phyloP scores from a whole-genome alignment of 2,113 vertebrate species.

The Centropus bengalensis region DNA sequence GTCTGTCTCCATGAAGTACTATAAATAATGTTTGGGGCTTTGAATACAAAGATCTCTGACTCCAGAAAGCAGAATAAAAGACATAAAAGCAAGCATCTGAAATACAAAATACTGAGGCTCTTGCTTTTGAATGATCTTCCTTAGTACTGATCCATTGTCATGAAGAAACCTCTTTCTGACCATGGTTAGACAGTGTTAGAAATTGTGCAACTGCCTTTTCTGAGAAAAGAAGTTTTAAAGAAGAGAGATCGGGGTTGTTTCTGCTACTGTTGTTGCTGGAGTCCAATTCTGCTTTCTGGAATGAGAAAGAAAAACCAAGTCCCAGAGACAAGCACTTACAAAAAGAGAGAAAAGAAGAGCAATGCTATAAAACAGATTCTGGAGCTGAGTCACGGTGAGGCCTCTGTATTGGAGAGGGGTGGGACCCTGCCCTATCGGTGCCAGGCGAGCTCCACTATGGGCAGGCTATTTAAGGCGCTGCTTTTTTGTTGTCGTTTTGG shows the following conservation, averaged over 20 bases:
- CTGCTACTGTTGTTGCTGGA: conserved; percentile 37
- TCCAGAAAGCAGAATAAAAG: conserved; percentile 41
- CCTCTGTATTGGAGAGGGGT: neutral
- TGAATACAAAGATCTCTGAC: conserved; percentile 50
- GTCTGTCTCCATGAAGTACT: conserved; percentile 42
- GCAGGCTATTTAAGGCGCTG: neutral
- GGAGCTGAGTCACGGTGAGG: neutral
- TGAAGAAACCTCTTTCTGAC: neutral
- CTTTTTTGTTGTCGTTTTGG: neutral
- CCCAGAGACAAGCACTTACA: neutral
- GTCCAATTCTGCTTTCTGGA: neutral
- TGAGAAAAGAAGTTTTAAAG: conserved; percentile 12
- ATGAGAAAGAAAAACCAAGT: neutral
- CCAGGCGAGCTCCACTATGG: neutral
- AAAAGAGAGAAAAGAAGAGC: neutral
- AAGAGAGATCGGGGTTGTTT: neutral
- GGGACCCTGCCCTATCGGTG: neutral
- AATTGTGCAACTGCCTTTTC: neutral
- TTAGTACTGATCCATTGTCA: neutral
- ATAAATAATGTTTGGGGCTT: conserved; percentile 54
- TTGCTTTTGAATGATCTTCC: neutral
- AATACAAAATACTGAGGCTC: conserved; percentile 2
- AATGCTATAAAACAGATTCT: neutral
- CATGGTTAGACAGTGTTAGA: neutral
- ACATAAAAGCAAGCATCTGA: conserved; percentile 14